Evolutionary conservation across 2,797 vertebrate species (phyloP).

Genomic region (Lophius americanus): DNA sequence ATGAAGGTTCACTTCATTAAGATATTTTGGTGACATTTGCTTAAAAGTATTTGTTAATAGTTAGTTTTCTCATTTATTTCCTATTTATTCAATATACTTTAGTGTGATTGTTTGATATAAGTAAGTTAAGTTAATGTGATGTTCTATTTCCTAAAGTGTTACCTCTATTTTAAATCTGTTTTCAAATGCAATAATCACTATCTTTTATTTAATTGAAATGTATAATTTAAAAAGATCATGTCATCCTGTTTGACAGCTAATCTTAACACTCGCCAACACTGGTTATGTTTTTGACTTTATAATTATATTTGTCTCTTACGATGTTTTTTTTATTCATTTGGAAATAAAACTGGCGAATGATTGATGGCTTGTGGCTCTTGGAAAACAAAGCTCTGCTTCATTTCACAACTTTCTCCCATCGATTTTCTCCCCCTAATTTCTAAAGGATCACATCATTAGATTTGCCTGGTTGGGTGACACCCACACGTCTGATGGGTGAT

Average conservation of each 20-base stretch:
- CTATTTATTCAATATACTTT: too few species aligned
- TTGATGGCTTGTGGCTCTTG: constrained; percentile 25
- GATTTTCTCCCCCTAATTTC: constrained; percentile 68
- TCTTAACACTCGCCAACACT: constrained; percentile 16
- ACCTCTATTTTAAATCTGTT: too few species aligned
- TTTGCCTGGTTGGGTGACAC: constrained; percentile 82
- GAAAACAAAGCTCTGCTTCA: constrained; percentile 53
- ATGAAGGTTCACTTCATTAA: too few species aligned
- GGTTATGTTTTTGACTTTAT: neutral
- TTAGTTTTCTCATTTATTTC: too few species aligned
- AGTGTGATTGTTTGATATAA: too few species aligned
- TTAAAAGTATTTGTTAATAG: too few species aligned
- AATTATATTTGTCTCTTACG: constrained; percentile 29
- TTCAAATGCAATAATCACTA: too few species aligned
- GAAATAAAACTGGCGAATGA: constrained; percentile 48
- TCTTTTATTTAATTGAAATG: too few species aligned
- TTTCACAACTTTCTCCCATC: constrained; percentile 74
- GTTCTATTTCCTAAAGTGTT: too few species aligned
- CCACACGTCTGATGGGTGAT: constrained; percentile 80
- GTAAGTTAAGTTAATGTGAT: too few species aligned
- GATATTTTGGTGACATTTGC: too few species aligned
- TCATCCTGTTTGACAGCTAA: constrained; percentile 20
- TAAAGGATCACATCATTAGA: constrained; percentile 79
- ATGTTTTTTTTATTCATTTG: constrained; percentile 43
- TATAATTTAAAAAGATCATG: too few species aligned